Base-by-base conservation (phyloP, 2,888 invertebrate species). In the Malthinus flaveolus region DNA sequence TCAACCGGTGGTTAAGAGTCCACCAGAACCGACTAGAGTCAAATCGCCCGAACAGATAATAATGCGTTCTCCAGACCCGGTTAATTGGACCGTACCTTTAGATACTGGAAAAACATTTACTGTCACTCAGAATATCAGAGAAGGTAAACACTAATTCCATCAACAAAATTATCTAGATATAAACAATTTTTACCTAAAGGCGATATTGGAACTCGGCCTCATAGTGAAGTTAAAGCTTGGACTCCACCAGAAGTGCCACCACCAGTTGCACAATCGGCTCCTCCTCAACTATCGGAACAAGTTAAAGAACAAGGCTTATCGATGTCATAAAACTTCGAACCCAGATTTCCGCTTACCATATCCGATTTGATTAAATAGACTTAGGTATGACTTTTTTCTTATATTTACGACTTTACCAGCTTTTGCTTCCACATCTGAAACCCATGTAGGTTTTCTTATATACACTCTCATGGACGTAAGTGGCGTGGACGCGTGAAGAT, bases 51-150 rank as follows among this genome's bases (percentile, higher is more conserved):
- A 95, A 76, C 92, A 93, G 78, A 91, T 93, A 80, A 87, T 93
- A 76, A 92, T 94, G 89, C 85, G 93, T 68, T 94, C 94, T 12
- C 95, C 95, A 9, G 95, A 95, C 80, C 95, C 95, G 49, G 95
- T 95, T 71, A 94, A 94, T 80, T 95, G 95, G 95, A 95, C 94
- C 49, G 94, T 95, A 61, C 94, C 95, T 52, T 83, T 95, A 73
- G 95, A 95, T 80, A 95, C 93, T 67, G 93, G 94, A 71, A 94
- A 93, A 83, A 93, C 93, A 36, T 94, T 94, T 80, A 93, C 94
- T 37, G 94, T 94, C 70, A 94, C 93, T 61, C 94, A 94, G 82
- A 94, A 93, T 81, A 92, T 94, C 71, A 88, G 89, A 73, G 88
- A 88, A 80, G 88, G 88, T 87, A 77, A 73, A 71, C n/a, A n/a